Evolutionary conservation across 2,797 vertebrate species (phyloP), one percentile per base, ranked within the genome.

Genomic region (Acomys russatus): DNA sequence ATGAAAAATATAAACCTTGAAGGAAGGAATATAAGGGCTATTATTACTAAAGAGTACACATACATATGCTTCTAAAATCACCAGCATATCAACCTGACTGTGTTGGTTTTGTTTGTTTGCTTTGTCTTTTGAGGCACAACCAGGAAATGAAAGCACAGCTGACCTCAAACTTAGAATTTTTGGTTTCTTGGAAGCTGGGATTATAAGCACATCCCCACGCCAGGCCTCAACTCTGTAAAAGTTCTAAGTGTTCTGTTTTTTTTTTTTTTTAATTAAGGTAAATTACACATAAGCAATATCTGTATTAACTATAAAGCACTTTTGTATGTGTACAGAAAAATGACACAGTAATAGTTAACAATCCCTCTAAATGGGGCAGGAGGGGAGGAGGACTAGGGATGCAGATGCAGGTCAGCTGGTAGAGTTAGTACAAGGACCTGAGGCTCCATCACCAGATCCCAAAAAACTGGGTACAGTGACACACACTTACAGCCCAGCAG

Each of bases 301-400:
- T 94, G 17, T 38, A 92, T 63, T 80, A 86, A 86, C 79, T 94
- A 49, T 5, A 6, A 95, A 95, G 28, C 54, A 82, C 49, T 8
- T 71, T 77, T 93, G 9, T 77, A 83, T 38, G 28, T 30, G 17
- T 30, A 86, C 28, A 56, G 28, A 92, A 90, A 80, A 80, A 94
- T 44, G 30, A 70, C 30, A 56, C 12, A 91, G 33, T 10, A 30
- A 78, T 23, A 84, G 59, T 80, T 70, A 76, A 94, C 74, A 92
- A 68, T 18, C 56, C 44, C 38, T 71, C 63, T 79, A 76, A 44
- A 44, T 44, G 44, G 44, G 44, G 59, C 59, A 38, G 86, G 88
- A n/a, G 44, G 49, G 4, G 54, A 76, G 22, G 1, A 44, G 20
- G 54, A 61, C n/a, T 8, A 35, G 12, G 5, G 56, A 35, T 35